Evolutionary conservation across 1,140 invertebrate species (phyloP), one percentile per base, ranked within the genome.

Genomic region (Drosophila nannoptera): DNA sequence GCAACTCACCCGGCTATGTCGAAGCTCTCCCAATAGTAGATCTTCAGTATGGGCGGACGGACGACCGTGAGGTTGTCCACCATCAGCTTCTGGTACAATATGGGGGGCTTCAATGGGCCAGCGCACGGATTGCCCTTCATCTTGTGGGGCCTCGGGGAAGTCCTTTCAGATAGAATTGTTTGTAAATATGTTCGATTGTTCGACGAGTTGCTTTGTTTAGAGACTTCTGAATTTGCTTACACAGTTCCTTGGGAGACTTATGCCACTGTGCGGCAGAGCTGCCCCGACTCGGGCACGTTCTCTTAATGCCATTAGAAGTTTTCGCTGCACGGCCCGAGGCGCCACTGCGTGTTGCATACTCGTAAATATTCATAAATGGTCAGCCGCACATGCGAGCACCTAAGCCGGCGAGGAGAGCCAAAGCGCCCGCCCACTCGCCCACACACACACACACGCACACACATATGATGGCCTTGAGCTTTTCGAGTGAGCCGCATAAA

Each of bases 11-110:
- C 75, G 0, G 75, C 40, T 14, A 88, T 87, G 16, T 82, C 80
- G n/a, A 88, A 87, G 50, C 66, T 78, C 35, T 88, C 80, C 87
- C 87, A 88, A 32, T 86, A 88, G 52, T 73, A 88, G 5, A 87
- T 22, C 68, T 88, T 88, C 0, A 88, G 66, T 35, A 86, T 72
- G 4, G 87, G 83, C 22, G 87, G 73, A 7, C 71, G 67, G 8
- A 78, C 54, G 2, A 88, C 35, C 4, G 87, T 86, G 14, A 88
- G 52, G 40, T 88, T 88, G 7, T 88, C 87, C 6, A 87, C 50
- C 74, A 76, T 80, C 12, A 87, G 6, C 36, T 84, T 84, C 12
- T 84, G 82, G 52, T 84, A 84, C 7, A 77, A 59, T 9, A 64
- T 48, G 0, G 11, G 0, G 0, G 67, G 69, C 0, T 33, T 63